A percentile compares a stretch with the other conserved stretches of the same genome.
These are phyloP conservation scores for Spermophilus dauricus DNA, from an alignment of 2,113 vertebrate species.

Conservation along the genomic window DNA sequence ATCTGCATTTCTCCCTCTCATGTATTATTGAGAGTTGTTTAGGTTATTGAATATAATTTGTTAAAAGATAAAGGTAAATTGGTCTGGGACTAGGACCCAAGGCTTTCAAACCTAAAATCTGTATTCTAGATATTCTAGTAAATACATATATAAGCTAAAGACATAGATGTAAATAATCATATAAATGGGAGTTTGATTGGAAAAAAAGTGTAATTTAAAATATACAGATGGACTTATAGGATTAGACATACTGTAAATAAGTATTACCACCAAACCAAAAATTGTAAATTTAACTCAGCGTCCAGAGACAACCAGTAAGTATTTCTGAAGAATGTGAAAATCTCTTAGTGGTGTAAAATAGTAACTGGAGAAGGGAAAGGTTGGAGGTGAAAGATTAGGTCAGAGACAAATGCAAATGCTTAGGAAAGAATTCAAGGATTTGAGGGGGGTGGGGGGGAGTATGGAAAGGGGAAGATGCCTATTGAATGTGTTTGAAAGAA, in stretches of 20 bases:
- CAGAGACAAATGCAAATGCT: neutral
- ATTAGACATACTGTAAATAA: neutral
- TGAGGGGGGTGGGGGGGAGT: neutral
- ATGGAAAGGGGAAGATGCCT: neutral
- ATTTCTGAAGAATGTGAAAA: neutral
- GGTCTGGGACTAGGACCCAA: neutral
- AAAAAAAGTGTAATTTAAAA: neutral
- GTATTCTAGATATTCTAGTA: neutral
- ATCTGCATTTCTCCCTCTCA: neutral
- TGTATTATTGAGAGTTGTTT: neutral
- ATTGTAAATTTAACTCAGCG: conserved; percentile 4
- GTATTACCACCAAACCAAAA: neutral
- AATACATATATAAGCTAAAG: neutral
- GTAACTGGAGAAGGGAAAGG: neutral
- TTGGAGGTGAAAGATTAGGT: neutral
- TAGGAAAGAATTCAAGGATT: neutral
- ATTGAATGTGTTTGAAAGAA: neutral
- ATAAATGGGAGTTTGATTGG: neutral
- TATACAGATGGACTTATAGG: neutral
- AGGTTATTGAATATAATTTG: neutral
- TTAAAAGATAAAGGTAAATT: neutral
- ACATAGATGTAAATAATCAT: neutral
- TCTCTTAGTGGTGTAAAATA: neutral
- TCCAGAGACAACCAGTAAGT: neutral
- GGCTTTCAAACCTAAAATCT: neutral